Evolutionary conservation across 2,113 vertebrate genomes (phyloP).

Genomic region (Pseudorectes ferrugineus): DNA sequence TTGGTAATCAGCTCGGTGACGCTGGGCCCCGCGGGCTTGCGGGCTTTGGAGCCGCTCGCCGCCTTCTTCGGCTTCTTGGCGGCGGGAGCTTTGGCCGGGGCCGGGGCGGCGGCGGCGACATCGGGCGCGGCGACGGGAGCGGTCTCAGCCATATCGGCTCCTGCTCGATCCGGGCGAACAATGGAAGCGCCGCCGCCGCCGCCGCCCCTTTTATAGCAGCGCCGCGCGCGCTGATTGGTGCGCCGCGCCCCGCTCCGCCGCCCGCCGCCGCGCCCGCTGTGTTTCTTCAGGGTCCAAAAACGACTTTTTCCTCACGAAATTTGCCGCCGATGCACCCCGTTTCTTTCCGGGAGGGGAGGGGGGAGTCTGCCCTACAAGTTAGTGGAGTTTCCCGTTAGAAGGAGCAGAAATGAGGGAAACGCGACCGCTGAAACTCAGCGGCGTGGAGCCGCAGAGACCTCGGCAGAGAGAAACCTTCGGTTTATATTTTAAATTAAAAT

Average conservation of each 20-base stretch:
- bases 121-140: not conserved
- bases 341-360: not conserved
- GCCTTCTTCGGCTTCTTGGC: conserved; percentile 71
- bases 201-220: conserved; percentile 60
- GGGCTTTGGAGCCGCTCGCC: not conserved
- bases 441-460: not conserved
- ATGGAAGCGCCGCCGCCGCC: fast-evolving
- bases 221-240: conserved; percentile 68
- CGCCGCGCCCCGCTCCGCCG: not conserved
- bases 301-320: conserved; percentile 17
- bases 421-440: not conserved
- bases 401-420: not conserved
- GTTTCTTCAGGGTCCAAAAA: conserved; percentile 69
- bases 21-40: conserved; percentile 63
- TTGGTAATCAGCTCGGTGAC: conserved; percentile 79
- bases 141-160: fast-evolving
- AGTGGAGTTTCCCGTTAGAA: not conserved
- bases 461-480: not conserved
- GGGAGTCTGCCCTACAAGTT: not conserved
- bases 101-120: not conserved
- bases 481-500: conserved; percentile 27
- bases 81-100: not conserved
- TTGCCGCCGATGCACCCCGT: not conserved
- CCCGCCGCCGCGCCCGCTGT: conserved; percentile 36
- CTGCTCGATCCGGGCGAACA: fast-evolving